phyloP scores from a whole-genome alignment of 2,113 vertebrate genomes.

The Ifrita kowaldi region DNA sequence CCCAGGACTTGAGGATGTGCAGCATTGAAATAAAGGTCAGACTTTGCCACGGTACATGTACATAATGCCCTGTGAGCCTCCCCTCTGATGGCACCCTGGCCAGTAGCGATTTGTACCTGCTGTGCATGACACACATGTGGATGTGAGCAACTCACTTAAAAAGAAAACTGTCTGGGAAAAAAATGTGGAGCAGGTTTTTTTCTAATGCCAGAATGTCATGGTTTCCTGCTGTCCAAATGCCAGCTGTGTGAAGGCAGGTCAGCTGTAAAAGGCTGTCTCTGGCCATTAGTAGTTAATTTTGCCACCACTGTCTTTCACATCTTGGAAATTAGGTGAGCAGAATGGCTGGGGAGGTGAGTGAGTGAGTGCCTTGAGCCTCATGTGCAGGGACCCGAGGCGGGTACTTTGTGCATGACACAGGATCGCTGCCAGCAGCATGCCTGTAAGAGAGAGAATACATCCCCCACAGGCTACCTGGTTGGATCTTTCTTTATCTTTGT shows the following conservation, averaged over 20 bases:
- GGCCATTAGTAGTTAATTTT: not conserved
- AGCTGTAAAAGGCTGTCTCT: not conserved
- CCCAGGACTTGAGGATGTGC: not conserved
- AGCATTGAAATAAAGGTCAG: not conserved
- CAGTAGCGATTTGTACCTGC: not conserved
- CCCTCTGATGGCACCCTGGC: not conserved
- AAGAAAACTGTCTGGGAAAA: not conserved
- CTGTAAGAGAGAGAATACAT: not conserved
- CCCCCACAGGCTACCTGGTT: not conserved
- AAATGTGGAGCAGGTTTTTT: not conserved
- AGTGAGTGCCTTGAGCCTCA: not conserved
- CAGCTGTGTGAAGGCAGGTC: not conserved
- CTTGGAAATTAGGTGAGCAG: not conserved
- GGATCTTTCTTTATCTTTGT: not conserved
- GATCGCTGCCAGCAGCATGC: not conserved
- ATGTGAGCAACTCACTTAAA: not conserved
- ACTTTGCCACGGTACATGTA: not conserved
- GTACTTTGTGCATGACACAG: rapidly evolving
- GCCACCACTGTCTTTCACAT: not conserved
- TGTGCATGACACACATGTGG: rapidly evolving
- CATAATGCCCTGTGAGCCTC: not conserved
- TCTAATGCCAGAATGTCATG: not conserved
- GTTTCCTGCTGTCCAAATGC: not conserved
- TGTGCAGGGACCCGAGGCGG: not conserved
- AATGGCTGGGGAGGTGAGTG: not conserved